These are phyloP conservation scores for Trichogramma pretiosum DNA, from an alignment of 1,140 invertebrate genomes.

Conservation along the genomic window DNA sequence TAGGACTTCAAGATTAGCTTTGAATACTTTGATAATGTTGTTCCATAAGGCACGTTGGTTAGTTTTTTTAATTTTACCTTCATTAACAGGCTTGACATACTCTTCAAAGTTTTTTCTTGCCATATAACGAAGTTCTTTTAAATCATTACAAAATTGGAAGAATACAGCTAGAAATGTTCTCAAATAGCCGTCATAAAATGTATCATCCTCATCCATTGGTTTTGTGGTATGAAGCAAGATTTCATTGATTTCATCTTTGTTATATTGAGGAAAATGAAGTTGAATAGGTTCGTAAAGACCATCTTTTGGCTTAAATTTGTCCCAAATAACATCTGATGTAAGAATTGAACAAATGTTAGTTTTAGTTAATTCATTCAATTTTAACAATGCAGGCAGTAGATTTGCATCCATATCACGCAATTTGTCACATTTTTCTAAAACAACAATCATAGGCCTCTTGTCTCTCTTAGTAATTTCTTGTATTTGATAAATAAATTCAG, in stretches of 20 bases:
- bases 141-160: conserved; percentile 68
- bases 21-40: conserved; percentile 66
- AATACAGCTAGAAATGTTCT: conserved; percentile 74
- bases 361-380: conserved; percentile 62
- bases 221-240: conserved; percentile 52
- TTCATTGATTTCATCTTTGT: conserved; percentile 63
- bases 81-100: conserved; percentile 66
- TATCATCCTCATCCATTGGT: conserved; percentile 32
- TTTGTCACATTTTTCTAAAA: conserved; percentile 73
- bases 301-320: conserved; percentile 65
- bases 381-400: conserved; percentile 60
- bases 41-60: conserved; percentile 67
- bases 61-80: conserved; percentile 45
- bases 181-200: conserved; percentile 68
- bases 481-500: conserved; percentile 60
- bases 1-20: conserved; percentile 63
- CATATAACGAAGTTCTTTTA: conserved; percentile 70
- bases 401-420: conserved; percentile 63
- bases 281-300: conserved; percentile 66
- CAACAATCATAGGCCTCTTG: conserved; percentile 48
- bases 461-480: conserved; percentile 31
- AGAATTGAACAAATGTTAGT: conserved; percentile 69
- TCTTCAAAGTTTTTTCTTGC: conserved; percentile 59
- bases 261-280: conserved; percentile 74
- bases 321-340: conserved; percentile 66